Evolutionary conservation across 2,797 vertebrate genomes (phyloP).

Genomic region (Channallabes apus): DNA sequence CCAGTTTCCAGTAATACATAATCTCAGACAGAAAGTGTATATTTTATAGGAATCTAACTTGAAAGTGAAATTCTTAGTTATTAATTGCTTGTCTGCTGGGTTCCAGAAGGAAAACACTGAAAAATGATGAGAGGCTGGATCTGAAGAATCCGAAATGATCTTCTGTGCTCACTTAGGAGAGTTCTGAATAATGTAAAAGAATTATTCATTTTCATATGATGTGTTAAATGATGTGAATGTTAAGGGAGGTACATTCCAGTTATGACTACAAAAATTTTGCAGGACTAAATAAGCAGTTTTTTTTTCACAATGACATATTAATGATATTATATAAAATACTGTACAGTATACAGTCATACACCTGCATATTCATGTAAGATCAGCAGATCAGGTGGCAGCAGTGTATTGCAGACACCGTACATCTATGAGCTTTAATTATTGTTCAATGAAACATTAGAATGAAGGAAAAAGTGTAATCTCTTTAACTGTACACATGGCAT

Average conservation of each 20-base stretch:
- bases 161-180: constrained; percentile 13
- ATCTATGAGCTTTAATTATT: background rate
- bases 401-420: background rate
- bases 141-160: constrained; percentile 20
- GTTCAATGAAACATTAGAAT: background rate
- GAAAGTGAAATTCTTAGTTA: constrained; percentile 13
- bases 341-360: background rate
- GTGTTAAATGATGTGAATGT: background rate
- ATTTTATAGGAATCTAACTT: constrained; percentile 1
- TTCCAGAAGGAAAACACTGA: constrained; percentile 6
- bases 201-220: constrained; percentile 15
- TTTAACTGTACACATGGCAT: background rate
- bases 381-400: background rate
- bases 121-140: constrained; percentile 18
- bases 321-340: background rate
- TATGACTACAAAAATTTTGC: background rate
- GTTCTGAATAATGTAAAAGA: constrained; percentile 12
- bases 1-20: background rate
- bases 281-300: background rate
- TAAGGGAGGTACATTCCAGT: background rate
- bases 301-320: background rate
- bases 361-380: background rate
- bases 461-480: background rate
- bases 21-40: constrained; percentile 14
- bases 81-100: constrained; percentile 10